Evolutionary conservation across 2,113 vertebrate species (phyloP).

Genomic region (Larimichthys polyactis): DNA sequence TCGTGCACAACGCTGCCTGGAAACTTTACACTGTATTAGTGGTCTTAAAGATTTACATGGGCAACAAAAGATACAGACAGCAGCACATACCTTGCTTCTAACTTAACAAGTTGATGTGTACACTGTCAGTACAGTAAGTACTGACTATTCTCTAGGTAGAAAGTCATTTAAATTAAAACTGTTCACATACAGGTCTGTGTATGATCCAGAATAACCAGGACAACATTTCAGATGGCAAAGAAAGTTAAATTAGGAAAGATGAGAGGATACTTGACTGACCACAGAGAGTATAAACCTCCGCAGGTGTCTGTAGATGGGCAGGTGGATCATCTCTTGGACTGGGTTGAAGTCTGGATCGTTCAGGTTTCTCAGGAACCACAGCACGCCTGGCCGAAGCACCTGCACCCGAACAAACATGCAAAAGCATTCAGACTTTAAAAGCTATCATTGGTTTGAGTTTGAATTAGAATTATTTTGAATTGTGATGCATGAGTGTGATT

Average conservation of each 20-base stretch:
- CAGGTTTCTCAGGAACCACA: conserved; percentile 98
- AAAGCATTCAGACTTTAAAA: background rate
- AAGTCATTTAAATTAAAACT: no score
- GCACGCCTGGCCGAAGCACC: conserved; percentile 95
- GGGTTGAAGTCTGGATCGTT: conserved; percentile 99
- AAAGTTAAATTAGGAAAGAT: background rate
- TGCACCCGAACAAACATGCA: conserved; percentile 57
- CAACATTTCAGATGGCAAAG: no score
- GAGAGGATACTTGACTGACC: conserved; percentile 80
- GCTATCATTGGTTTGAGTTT: no score
- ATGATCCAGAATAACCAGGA: no score
- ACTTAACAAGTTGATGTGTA: background rate
- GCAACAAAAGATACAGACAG: no score
- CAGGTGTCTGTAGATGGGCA: conserved; percentile 96
- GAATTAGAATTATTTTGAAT: no score
- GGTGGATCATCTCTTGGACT: conserved; percentile 98
- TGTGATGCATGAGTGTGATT: background rate
- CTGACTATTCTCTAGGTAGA: no score
- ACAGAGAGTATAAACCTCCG: conserved; percentile 97
- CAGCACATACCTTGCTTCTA: background rate
- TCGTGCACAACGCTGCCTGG: no score
- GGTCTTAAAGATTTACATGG: no score
- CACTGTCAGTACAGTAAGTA: no score
- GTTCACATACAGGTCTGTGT: no score
- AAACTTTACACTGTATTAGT: no score